These are phyloP conservation scores for Tachina lurida DNA, from an alignment of 2,888 invertebrate species.

Conservation along the genomic window DNA sequence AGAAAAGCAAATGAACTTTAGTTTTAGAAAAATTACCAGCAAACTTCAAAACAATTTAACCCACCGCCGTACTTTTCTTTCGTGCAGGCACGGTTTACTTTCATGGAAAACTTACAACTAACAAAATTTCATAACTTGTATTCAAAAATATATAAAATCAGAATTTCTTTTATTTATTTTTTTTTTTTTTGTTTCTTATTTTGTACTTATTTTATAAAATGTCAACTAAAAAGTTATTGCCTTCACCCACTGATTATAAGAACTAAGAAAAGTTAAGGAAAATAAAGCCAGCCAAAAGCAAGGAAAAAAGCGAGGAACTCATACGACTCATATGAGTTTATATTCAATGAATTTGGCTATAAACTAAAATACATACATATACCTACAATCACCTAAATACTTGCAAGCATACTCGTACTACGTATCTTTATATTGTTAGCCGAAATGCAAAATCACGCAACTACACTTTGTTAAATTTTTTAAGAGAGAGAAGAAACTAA, in stretches of 20 bases:
- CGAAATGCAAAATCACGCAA: too few species aligned
- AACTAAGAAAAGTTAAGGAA: constrained; percentile 31
- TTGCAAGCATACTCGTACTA: background rate
- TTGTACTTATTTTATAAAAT: constrained; percentile 57
- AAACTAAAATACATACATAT: constrained; percentile 45
- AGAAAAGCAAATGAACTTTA: constrained; percentile 22
- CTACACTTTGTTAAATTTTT: too few species aligned
- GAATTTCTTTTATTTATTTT: background rate
- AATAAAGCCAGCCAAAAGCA: constrained; percentile 1
- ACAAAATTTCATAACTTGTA: constrained; percentile 32
- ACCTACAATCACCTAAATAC: background rate
- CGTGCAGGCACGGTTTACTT: constrained; percentile 17
- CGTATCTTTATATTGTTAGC: too few species aligned
- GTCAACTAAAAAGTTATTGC: constrained; percentile 66
- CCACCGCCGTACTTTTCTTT: background rate
- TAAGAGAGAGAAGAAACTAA: too few species aligned
- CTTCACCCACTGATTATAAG: constrained; percentile 49
- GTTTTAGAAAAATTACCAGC: constrained; percentile 53
- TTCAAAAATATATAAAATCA: background rate
- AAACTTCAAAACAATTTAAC: constrained; percentile 52
- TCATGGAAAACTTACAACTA: constrained; percentile 13
- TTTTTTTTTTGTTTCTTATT: background rate
- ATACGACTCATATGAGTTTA: constrained; percentile 29
- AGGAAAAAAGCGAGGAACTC: background rate
- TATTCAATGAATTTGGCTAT: constrained; percentile 69